Base-by-base conservation (phyloP, 2,888 invertebrate genomes). In the Lumbricus terrestris region DNA sequence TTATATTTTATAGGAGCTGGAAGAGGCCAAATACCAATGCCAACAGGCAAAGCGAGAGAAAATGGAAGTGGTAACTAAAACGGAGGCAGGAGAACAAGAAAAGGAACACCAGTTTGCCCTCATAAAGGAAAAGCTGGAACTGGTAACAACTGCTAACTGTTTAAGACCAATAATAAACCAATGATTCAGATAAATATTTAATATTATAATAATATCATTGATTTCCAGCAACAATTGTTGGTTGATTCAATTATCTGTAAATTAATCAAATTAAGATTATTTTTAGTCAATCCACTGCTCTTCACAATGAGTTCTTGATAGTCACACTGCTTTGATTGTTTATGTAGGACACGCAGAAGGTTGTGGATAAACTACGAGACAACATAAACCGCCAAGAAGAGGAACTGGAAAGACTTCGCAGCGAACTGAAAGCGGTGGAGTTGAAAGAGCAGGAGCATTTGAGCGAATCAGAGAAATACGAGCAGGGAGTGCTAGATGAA, bases 1-100 rank as follows among this genome's bases (percentile, higher is more conserved):
- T n/a, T n/a, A n/a, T 6, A n/a, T 85, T 34, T 85, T 85, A 4
- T 34, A 85, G 85, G 85, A 85, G 35, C 85, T 85, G 34, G 85
- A 85, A 85, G 85, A 85, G 37, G 35, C 37, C 23, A 85, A 35
- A 85, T 85, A 85, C 37, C 85, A 85, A 85, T 85, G 37, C 35
- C 85, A 85, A 85, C 85, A 85, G 20, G 35, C 23, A 37, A 37
- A 16, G 23, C 34, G 85, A 85, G 85, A 37, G 33, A 85, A 85
- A 37, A 23, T 23, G 35, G 85, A 85, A 85, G 6, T 37, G 85
- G 37, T 85, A 23, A 23, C 18, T 8, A 85, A 85, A 85, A n/a
- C 35, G 85, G 88, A 88, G 37, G 40, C 88, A 37, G 23, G 38
- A 37, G 88, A 88, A 47, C 88, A 29, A 34, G 29, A 40, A 2